Evolutionary conservation across 2,888 invertebrate genomes (phyloP), one percentile per base, ranked within the genome.

Genomic region (Luperina testacea): DNA sequence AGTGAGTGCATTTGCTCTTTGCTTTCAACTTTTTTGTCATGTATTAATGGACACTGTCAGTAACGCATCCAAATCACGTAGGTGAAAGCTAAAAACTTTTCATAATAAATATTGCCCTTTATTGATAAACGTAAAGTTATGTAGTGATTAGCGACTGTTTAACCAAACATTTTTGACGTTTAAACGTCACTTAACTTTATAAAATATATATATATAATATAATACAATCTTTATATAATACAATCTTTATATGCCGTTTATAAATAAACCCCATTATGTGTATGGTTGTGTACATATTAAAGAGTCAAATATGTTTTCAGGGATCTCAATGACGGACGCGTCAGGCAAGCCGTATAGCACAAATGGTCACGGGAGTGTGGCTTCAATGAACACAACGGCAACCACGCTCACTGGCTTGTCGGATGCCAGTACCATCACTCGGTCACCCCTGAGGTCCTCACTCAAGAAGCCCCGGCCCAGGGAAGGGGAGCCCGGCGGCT

Each of bases 271-370:
- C 15, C 15, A 48, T 13, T 15, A 48, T 48, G 48, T 48, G 15
- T 5, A 15, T 15, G 48, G 5, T 48, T 4, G 2, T 48, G 13
- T 45, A 48, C 24, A 24, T 24, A 32, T 15, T 61, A 27, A 74
- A 27, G 15, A 61, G 7, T 42, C 11, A n/a, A 42, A 64, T 51
- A 27, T n/a, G 38, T 38, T 75, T 75, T 20, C 75, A 75, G 98
- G 97, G 89, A 98, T 99, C 90, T 98, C 99, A 68, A 98, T 99
- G 97, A 99, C 99, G 6, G 98, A 98, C 92, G 98, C 98, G 27
- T 98, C 98, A 59, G 98, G 98, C 27, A 98, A 98, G 92, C 98
- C 98, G 0, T 98, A 98, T 94, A 97, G 97, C 88, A 96, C 97
- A 64, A 97, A 97, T 88, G 97, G 97, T 0, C 97, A 97, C 67